A percentile compares a stretch with the other conserved stretches of the same genome.
These are phyloP conservation scores for Drosophila chauvacae DNA, from an alignment of 1,140 invertebrate species.

Conservation along the genomic window DNA sequence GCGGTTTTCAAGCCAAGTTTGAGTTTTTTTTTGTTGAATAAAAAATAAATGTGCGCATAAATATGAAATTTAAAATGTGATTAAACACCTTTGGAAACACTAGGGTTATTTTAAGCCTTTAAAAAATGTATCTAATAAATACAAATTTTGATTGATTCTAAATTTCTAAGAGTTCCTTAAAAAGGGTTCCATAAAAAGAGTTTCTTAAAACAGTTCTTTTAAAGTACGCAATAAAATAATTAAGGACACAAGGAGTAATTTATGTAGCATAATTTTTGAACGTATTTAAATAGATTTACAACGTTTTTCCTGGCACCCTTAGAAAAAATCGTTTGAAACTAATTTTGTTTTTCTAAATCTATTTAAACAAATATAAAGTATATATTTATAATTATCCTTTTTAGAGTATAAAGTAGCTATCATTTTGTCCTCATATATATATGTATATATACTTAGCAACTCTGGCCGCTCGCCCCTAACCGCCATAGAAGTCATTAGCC, in stretches of 20 bases:
- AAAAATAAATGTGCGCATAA: background rate
- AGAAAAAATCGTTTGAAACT: background rate
- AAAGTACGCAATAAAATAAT: too few species aligned
- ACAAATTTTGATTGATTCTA: background rate
- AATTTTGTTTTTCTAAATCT: background rate
- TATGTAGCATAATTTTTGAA: too few species aligned
- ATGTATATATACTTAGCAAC: background rate
- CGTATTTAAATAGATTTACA: too few species aligned
- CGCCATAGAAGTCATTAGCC: conserved; percentile 68
- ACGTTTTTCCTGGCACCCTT: background rate
- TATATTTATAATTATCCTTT: background rate
- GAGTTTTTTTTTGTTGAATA: background rate
- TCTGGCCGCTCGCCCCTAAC: background rate
- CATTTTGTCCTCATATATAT: background rate
- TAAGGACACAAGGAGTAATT: background rate
- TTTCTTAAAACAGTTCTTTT: too few species aligned
- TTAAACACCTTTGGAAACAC: too few species aligned
- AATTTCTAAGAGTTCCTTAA: background rate
- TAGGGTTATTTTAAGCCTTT: too few species aligned
- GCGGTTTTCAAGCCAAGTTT: conserved; percentile 7
- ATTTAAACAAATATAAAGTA: too few species aligned
- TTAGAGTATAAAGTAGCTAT: background rate
- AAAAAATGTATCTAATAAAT: too few species aligned
- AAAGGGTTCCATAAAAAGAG: background rate
- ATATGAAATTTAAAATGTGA: too few species aligned